Evolutionary conservation across 2,888 invertebrate species (phyloP).

Genomic region (Cheilosia scutellata): DNA sequence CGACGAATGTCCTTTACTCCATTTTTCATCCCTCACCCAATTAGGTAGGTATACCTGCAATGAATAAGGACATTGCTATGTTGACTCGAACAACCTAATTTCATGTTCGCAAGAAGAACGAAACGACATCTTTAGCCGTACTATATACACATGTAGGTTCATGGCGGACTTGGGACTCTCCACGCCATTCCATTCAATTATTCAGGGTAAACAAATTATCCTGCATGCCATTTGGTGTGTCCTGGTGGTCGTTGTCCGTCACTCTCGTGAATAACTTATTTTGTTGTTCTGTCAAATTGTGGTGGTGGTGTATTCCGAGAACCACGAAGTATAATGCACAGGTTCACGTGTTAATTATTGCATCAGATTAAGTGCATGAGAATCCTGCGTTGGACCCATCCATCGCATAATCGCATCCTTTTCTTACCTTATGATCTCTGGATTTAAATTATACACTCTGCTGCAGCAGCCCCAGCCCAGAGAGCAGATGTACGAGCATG

Average conservation of each 20-base stretch:
- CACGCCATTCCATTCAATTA: slow-evolving; percentile 61
- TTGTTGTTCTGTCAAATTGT: slow-evolving; percentile 37
- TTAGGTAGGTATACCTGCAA: slow-evolving; percentile 3
- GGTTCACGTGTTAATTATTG: slow-evolving; percentile 74
- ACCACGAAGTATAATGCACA: slow-evolving; percentile 56
- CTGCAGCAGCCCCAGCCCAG: not conserved
- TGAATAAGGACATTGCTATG: slow-evolving; percentile 48
- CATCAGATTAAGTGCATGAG: slow-evolving; percentile 67
- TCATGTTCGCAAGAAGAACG: slow-evolving; percentile 27
- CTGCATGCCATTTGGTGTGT: slow-evolving; percentile 47
- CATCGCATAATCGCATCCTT: slow-evolving; percentile 60
- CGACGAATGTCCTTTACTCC: slow-evolving; percentile 45
- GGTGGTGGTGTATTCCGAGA: slow-evolving; percentile 62
- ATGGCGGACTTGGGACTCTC: not conserved
- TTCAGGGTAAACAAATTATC: slow-evolving; percentile 75
- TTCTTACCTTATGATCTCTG: slow-evolving; percentile 71
- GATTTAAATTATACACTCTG: slow-evolving; percentile 69
- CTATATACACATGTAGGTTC: not conserved
- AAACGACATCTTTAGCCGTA: slow-evolving; percentile 39
- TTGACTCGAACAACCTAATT: slow-evolving; percentile 70
- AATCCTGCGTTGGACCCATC: slow-evolving; percentile 25
- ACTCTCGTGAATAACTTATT: slow-evolving; percentile 69
- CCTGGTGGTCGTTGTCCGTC: slow-evolving; percentile 51
- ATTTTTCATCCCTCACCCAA: slow-evolving; percentile 43
- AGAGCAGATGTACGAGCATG: slow-evolving; percentile 61